phyloP scores from a whole-genome alignment of 2,113 vertebrate species.

The Bubo scandiacus region DNA sequence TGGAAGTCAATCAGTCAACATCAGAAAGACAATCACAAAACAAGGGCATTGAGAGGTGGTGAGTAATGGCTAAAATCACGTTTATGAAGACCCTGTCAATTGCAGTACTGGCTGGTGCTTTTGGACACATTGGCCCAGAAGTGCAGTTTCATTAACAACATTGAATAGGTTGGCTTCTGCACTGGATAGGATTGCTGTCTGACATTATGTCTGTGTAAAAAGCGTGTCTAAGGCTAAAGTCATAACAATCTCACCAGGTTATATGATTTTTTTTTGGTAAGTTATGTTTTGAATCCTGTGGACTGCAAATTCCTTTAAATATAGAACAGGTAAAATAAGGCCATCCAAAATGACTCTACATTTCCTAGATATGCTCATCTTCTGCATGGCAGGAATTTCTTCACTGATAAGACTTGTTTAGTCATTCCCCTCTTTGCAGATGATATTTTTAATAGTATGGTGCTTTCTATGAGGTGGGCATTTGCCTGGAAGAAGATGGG shows the following conservation, averaged over 20 bases:
- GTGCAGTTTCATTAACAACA: neutral
- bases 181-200: neutral
- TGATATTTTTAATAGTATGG: neutral
- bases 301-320: neutral
- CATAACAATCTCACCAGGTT: neutral
- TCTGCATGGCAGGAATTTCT: neutral
- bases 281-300: neutral
- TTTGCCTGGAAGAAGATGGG: neutral
- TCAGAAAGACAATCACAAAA: neutral
- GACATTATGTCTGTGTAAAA: neutral
- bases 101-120: neutral
- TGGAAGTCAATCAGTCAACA: neutral
- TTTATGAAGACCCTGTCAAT: neutral
- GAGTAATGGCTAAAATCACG: neutral
- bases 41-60: neutral
- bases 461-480: neutral
- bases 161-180: neutral
- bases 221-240: neutral
- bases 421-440: neutral
- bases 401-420: neutral
- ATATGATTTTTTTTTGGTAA: neutral
- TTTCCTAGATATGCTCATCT: neutral
- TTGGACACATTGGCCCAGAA: neutral
- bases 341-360: neutral
- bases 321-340: neutral